A percentile compares a stretch with the other conserved stretches of the same genome.
Conservation (phyloP, 2,797 vertebrate genomes). For the Spondyliosoma cantharus region DNA sequence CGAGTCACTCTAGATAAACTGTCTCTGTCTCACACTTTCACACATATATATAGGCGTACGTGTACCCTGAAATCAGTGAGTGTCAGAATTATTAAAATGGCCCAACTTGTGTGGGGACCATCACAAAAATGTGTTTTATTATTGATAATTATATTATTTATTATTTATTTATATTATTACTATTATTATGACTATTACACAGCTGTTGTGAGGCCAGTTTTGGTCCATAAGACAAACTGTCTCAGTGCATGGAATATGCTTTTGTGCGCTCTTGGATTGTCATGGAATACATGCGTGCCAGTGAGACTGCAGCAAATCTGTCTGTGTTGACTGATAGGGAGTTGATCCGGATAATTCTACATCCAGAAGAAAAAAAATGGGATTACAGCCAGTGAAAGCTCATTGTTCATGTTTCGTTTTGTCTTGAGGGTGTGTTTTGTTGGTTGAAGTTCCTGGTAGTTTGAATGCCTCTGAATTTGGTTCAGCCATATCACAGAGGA, state of each 20-base stretch:
- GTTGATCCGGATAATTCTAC: conserved; percentile 74
- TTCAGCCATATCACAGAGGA: conserved; percentile 38
- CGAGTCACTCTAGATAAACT: neutral
- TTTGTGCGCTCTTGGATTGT: conserved; percentile 43
- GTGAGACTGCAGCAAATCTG: conserved; percentile 68
- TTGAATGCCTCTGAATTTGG: conserved; percentile 46
- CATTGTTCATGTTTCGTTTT: conserved; percentile 56
- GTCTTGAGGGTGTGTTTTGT: conserved; percentile 44
- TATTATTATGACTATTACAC: neutral
- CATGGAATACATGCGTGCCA: conserved; percentile 50
- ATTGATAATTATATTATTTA: neutral
- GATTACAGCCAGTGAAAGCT: conserved; percentile 52
- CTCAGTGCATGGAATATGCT: conserved; percentile 36
- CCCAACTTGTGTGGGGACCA: neutral
- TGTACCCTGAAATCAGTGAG: neutral
- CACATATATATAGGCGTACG: neutral
- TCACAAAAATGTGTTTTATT: neutral
- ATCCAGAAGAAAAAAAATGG: conserved; percentile 50
- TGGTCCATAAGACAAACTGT: conserved; percentile 34
- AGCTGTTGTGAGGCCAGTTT: conserved; percentile 16
- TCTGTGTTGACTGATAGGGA: conserved; percentile 71
- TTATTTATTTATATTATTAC: neutral
- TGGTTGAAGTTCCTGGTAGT: conserved; percentile 51
- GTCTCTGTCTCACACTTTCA: neutral
- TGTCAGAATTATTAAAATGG: neutral